Percentiles rank a stretch among this genome's conserved stretches.
Conservation (phyloP, 2,888 invertebrate species). For the Sesamia inferens region DNA sequence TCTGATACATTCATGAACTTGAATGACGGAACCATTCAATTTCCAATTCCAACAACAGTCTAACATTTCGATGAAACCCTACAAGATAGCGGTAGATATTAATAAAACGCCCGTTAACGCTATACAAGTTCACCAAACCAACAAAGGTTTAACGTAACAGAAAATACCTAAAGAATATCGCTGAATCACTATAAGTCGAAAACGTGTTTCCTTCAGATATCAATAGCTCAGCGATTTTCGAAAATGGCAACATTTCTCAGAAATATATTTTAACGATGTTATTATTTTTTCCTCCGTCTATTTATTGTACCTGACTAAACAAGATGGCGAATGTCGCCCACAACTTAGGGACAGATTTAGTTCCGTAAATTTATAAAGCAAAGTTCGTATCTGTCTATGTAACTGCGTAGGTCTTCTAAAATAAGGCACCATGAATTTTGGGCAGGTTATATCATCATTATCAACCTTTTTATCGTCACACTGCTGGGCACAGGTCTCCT, state of each 20-base stretch:
- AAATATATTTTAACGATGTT: slow-evolving; percentile 52
- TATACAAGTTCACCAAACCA: slow-evolving; percentile 28
- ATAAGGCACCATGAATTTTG: neutral
- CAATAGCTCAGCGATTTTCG: slow-evolving; percentile 46
- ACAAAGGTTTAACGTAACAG: slow-evolving; percentile 40
- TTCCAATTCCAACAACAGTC: slow-evolving; percentile 27
- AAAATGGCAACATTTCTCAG: slow-evolving; percentile 45
- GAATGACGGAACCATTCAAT: neutral
- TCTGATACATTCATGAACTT: neutral
- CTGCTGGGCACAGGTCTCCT: too few species aligned
- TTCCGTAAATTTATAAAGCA: neutral
- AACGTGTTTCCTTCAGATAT: slow-evolving; percentile 52
- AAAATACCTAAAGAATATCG: slow-evolving; percentile 47
- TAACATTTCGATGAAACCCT: slow-evolving; percentile 11
- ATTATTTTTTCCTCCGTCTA: slow-evolving; percentile 39
- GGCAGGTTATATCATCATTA: too few species aligned
- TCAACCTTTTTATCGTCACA: too few species aligned
- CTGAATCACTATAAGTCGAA: slow-evolving; percentile 55
- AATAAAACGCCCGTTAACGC: slow-evolving; percentile 45
- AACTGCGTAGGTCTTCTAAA: neutral
- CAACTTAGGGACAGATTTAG: slow-evolving; percentile 7
- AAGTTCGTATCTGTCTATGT: neutral
- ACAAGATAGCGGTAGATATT: slow-evolving; percentile 27
- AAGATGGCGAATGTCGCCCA: slow-evolving; percentile 12
- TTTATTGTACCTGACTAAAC: slow-evolving; percentile 47